These are phyloP conservation scores for Caenorhabditis sp. DNA, from an alignment of 2,888 invertebrate genomes.

Conservation along the genomic window DNA sequence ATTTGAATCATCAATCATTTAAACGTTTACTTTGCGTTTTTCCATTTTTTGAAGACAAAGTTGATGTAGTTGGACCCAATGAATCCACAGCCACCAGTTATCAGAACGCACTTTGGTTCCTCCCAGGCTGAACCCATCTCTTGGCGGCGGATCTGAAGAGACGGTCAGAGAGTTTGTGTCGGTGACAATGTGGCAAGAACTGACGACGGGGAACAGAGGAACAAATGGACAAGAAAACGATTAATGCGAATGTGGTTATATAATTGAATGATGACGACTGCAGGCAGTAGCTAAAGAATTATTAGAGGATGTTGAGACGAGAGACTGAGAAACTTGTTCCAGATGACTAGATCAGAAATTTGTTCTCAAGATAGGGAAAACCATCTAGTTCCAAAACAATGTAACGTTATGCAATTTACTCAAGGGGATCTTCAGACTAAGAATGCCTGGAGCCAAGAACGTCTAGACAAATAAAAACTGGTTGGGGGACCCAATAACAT, in stretches of 20 bases:
- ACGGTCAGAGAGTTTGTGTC: constrained; percentile 1
- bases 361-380: constrained; percentile 39
- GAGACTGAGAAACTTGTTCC: constrained; percentile 51
- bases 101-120: constrained; percentile 75
- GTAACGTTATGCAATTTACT: constrained; percentile 31
- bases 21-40: constrained; percentile 72
- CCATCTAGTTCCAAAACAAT: constrained; percentile 44
- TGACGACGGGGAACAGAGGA: too few species aligned
- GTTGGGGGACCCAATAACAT: not conserved
- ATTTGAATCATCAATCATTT: too few species aligned
- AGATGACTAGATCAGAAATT: constrained; percentile 37
- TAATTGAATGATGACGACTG: constrained; percentile 50
- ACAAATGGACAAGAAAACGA: constrained; percentile 14
- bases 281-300: constrained; percentile 17
- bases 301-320: constrained; percentile 27
- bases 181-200: not conserved
- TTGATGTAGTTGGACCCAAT: constrained; percentile 83
- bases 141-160: constrained; percentile 54
- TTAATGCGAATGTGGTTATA: constrained; percentile 28
- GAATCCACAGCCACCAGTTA: constrained; percentile 83
- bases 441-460: not conserved
- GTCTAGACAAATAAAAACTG: not conserved
- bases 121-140: constrained; percentile 62
- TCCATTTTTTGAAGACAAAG: constrained; percentile 78
- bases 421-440: constrained; percentile 17